Base-by-base conservation (phyloP, 2,888 invertebrate genomes). In the Tinea pellionella region DNA sequence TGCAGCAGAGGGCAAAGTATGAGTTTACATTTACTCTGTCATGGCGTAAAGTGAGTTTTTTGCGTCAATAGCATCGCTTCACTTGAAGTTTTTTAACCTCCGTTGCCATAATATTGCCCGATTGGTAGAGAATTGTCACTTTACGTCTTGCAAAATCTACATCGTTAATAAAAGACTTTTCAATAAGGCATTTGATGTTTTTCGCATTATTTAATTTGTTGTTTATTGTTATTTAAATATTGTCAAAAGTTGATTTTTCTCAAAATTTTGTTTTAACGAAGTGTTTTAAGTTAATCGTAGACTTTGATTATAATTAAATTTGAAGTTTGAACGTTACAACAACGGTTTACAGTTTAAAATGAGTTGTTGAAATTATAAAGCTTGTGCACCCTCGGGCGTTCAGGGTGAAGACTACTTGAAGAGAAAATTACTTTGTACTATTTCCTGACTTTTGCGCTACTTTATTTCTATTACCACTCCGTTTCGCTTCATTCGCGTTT, bases 361-460 rank as follows among this genome's bases (percentile, higher is more conserved):
- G 8, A 15, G 47, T 47, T 15, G 47, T 47, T 47, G 15, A 47
- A 16, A 16, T 47, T 15, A 47, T 15, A 47, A 47, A 47, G 47
- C 47, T 37, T 37, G n/a, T n/a, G 37, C 37, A 47, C 47, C 47
- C 47, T 47, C 47, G 4, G 47, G 47, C 47, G 47, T 16, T 13
- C 16, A 16, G 47, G 47, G 47, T 47, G 47, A 47, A 47, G 47
- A 47, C 47, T 47, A 47, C 47, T 47, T 47, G 47, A 47, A 47
- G 53, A 24, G 19, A 19, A 53, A 53, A 53, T 53, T 53, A 53
- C 53, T 53, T 53, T 53, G 53, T 47, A 53, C 53, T 24, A 53
- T 24, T 53, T 53, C 53, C 53, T 24, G 53, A 53, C 53, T 53
- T 53, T 18, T 24, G 53, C 4, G 24, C 53, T 24, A 53, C 53